These are phyloP conservation scores for Xanthorhoe spadicearia DNA, from an alignment of 2,888 invertebrate genomes.

Conservation along the genomic window DNA sequence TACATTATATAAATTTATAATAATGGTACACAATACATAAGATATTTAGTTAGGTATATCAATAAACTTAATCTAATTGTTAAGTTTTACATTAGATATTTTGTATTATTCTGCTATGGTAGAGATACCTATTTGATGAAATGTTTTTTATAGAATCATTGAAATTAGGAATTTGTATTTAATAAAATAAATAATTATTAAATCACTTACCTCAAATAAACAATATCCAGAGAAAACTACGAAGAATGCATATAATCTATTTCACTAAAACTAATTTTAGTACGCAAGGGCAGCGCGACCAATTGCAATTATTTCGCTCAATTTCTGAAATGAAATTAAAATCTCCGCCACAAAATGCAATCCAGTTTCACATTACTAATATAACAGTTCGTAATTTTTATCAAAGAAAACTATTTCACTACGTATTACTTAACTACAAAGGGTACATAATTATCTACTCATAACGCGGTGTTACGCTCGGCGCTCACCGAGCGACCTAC, in stretches of 20 bases:
- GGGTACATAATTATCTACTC: constrained; percentile 54
- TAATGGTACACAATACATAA: no score
- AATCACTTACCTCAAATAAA: constrained; percentile 61
- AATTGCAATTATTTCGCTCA: constrained; percentile 41
- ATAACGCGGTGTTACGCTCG: constrained; percentile 47
- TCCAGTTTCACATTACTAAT: constrained; percentile 65
- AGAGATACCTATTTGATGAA: not conserved
- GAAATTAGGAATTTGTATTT: not conserved
- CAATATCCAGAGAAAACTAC: constrained; percentile 54
- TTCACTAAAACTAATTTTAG: constrained; percentile 63
- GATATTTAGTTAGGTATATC: no score
- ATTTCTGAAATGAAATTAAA: constrained; percentile 37
- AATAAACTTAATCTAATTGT: no score
- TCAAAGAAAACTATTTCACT: constrained; percentile 45
- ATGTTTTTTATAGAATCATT: not conserved
- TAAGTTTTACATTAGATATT: not conserved
- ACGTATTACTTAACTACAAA: constrained; percentile 53
- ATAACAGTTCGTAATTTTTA: constrained; percentile 45
- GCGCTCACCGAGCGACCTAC: constrained; percentile 58
- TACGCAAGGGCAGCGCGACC: constrained; percentile 58
- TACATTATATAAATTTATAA: no score
- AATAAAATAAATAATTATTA: not conserved
- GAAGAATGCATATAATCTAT: constrained; percentile 63
- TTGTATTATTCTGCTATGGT: not conserved
- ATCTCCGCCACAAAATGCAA: constrained; percentile 44